These are phyloP conservation scores for Heliconius eleuchia DNA, from an alignment of 1,140 invertebrate species.

Conservation along the genomic window DNA sequence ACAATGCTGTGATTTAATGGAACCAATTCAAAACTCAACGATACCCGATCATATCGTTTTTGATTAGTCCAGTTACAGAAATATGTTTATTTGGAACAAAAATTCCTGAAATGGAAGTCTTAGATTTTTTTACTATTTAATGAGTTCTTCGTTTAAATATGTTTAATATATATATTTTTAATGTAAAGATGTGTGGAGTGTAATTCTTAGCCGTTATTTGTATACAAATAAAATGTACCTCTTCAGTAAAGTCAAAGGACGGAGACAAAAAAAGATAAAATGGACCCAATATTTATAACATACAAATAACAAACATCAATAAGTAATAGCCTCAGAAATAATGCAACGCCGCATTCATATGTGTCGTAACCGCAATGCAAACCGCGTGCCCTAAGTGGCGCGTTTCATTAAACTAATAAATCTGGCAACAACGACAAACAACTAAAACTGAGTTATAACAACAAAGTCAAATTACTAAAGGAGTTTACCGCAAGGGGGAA, in stretches of 20 bases:
- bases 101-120: neutral
- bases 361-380: conserved; percentile 29
- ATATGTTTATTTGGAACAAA: conserved; percentile 13
- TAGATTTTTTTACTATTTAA: neutral
- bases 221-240: too few species aligned
- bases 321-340: neutral
- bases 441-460: conserved; percentile 81
- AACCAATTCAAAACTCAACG: conserved; percentile 54
- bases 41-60: conserved; percentile 45
- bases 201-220: too few species aligned
- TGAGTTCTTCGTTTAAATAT: neutral
- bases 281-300: too few species aligned
- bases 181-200: neutral
- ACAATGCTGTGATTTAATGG: conserved; percentile 76
- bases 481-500: conserved; percentile 71
- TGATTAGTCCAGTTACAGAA: conserved; percentile 39
- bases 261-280: too few species aligned
- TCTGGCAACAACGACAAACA: conserved; percentile 76
- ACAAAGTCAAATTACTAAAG: conserved; percentile 81
- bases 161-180: neutral
- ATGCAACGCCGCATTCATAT: conserved; percentile 7
- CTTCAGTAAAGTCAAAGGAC: too few species aligned
- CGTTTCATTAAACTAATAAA: conserved; percentile 77
- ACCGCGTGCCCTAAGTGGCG: conserved; percentile 46
- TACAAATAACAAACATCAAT: neutral